Evolutionary conservation across 2,113 vertebrate genomes (phyloP), one percentile per base, ranked within the genome.

Genomic region (Lethenteron camtschaticum): DNA sequence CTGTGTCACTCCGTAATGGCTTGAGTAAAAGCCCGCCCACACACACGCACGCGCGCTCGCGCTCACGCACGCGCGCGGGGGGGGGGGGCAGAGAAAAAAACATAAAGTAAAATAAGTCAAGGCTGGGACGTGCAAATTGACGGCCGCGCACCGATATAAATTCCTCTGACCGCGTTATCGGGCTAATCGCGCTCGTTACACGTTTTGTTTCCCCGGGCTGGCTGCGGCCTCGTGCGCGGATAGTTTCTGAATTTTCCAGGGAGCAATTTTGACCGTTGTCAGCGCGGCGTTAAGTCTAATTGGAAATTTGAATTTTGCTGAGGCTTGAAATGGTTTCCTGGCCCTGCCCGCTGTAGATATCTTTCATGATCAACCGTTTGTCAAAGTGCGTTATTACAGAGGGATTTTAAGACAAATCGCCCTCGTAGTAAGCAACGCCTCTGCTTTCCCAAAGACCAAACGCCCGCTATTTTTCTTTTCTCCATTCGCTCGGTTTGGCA

Each of bases 301-400:
- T 66, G 63, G 63, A 66, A 66, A 66, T 66, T 66, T 66, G 63
- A 66, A 66, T 66, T 66, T 66, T 66, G 63, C 63, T 66, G 63
- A 66, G 63, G 63, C 63, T 66, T 66, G 63, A 66, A 66, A 66
- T 66, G 63, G 63, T 24, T 66, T 66, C 24, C 63, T 66, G 24
- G 24, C 63, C 63, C 63, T 66, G 63, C 63, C 63, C 63, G 63
- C 63, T 24, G 24, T 24, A 66, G 63, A 66, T 66, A 66, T 66
- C 63, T n/a, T 66, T 66, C 63, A 66, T 66, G 63, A 66, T 66
- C 63, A 66, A 24, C 63, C 63, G 63, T 66, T 66, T 66, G 63
- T 66, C 63, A 66, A 66, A 66, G 63, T 16, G 63, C 63, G 63
- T 66, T 66, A 66, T 66, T 66, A 66, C 24, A 24, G 63, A 66